phyloP scores from a whole-genome alignment of 53 echinoderm and acorn worm genomes.

The Luidia sarsii region DNA sequence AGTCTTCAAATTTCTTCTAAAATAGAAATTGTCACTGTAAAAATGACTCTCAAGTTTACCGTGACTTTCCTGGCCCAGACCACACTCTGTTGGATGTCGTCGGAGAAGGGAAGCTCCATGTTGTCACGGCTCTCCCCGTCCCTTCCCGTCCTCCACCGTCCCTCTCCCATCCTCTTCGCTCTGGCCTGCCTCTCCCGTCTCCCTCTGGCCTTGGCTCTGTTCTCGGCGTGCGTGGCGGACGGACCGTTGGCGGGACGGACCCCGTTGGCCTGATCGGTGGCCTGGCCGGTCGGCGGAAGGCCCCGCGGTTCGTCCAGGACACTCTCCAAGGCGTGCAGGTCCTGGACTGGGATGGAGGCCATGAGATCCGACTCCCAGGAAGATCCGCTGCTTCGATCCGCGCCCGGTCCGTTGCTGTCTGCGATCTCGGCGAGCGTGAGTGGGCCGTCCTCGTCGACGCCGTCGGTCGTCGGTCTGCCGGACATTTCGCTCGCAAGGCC shows the following conservation, averaged over 20 bases:
- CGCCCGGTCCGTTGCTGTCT: not conserved
- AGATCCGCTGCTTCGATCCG: constrained; percentile 21
- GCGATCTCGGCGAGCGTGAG: too few relatives aligned
- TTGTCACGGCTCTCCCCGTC: not conserved
- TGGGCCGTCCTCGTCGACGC: not conserved
- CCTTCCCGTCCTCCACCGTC: not conserved
- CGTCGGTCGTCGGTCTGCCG: not conserved
- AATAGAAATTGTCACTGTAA: too few relatives aligned
- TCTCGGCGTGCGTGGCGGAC: too few relatives aligned
- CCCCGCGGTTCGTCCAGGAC: constrained; percentile 4
- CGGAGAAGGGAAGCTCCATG: not conserved
- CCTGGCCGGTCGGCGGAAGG: too few relatives aligned
- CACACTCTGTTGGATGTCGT: constrained; percentile 4
- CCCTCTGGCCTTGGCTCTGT: not conserved
- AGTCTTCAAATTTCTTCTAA: too few relatives aligned
- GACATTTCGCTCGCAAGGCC: not conserved
- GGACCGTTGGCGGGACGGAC: too few relatives aligned
- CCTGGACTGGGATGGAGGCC: constrained; percentile 22
- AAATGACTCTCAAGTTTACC: too few relatives aligned
- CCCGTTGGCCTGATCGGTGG: too few relatives aligned
- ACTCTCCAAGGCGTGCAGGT: constrained; percentile 22
- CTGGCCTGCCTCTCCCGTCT: not conserved
- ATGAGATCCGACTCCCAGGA: constrained; percentile 51
- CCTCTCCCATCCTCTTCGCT: not conserved
- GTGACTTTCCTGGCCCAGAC: constrained; percentile 48